phyloP scores from a whole-genome alignment of 1,140 invertebrate species.

The Wiebesia pumilae region DNA sequence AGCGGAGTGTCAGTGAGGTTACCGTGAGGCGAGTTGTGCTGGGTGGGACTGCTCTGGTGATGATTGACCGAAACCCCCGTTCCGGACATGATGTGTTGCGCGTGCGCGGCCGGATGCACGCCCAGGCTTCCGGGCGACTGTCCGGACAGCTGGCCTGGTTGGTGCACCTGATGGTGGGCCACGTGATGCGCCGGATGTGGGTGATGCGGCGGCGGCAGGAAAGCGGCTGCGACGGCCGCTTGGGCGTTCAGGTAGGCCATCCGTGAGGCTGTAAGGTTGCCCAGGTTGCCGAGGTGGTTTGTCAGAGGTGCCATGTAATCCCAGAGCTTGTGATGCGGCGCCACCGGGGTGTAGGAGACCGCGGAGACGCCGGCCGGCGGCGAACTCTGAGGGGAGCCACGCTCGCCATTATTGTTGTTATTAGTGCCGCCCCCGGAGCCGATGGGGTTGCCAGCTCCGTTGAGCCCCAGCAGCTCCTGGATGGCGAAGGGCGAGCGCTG shows the following conservation, averaged over 20 bases:
- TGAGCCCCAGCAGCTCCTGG: conserved; percentile 90
- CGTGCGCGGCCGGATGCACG: conserved; percentile 71
- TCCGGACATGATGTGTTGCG: conserved; percentile 71
- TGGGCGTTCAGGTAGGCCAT: conserved; percentile 92
- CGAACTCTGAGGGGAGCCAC: conserved; percentile 72
- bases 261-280: conserved; percentile 80
- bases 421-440: conserved; percentile 58
- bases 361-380: conserved; percentile 74
- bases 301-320: conserved; percentile 74
- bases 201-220: conserved; percentile 82
- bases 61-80: conserved; percentile 68
- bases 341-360: conserved; percentile 73
- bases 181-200: conserved; percentile 73
- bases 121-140: conserved; percentile 68
- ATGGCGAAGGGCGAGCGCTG: conserved; percentile 93
- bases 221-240: conserved; percentile 89
- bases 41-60: conserved; percentile 71
- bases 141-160: conserved; percentile 68
- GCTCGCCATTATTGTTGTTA: conserved; percentile 61
- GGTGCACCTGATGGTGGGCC: conserved; percentile 73
- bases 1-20: conserved; percentile 46
- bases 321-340: conserved; percentile 74
- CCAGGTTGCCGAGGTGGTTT: conserved; percentile 70
- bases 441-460: conserved; percentile 63
- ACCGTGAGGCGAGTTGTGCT: conserved; percentile 72